Evolutionary conservation across 2,797 vertebrate genomes (phyloP), one percentile per base, ranked within the genome.

Genomic region (Galagoides demidoff): DNA sequence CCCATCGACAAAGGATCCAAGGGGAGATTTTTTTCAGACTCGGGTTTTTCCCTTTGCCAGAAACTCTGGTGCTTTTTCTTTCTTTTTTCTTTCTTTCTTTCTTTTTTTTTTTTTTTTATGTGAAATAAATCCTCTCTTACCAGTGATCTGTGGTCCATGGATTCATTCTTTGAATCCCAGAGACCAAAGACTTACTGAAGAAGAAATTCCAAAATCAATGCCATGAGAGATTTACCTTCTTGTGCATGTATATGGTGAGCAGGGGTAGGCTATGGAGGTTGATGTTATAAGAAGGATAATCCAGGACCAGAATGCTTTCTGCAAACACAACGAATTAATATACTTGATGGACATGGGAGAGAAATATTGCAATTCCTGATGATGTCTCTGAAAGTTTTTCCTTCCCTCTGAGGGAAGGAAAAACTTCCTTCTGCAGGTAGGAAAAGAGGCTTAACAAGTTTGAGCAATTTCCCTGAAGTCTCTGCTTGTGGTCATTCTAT

Each of bases 221-320:
- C 49, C 49, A 52, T 4, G 34, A 74, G 19, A 8, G 3, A 70
- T 37, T 43, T 61, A 83, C 29, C 66, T n/a, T 61, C 29, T 52
- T 14, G 11, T 45, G 39, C 16, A 13, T 25, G 37, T 23, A 29
- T 45, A 22, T 6, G 13, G 19, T 5, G 5, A 14, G 1, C 1
- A 0, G 1, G 23, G 3, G 4, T 11, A 34, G 34, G 9, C 3
- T 31, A 23, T 37, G 17, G 63, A 52, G 23, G 4, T 13, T 59
- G 39, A 66, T 12, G 9, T 4, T 45, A 16, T 52, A 23, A 57
- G 4, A 4, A 82, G 25, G 27, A 57, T 34, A 63, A 37, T 1
- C 1, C 7, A n/a, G 43, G 49, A 39, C 34, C 31, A 31, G 61
- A 57, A 31, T 31, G 2, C 2, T n/a, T 83, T 78, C 68, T 23